phyloP scores from a whole-genome alignment of 2,888 invertebrate species.

The Catocala fraxini region DNA sequence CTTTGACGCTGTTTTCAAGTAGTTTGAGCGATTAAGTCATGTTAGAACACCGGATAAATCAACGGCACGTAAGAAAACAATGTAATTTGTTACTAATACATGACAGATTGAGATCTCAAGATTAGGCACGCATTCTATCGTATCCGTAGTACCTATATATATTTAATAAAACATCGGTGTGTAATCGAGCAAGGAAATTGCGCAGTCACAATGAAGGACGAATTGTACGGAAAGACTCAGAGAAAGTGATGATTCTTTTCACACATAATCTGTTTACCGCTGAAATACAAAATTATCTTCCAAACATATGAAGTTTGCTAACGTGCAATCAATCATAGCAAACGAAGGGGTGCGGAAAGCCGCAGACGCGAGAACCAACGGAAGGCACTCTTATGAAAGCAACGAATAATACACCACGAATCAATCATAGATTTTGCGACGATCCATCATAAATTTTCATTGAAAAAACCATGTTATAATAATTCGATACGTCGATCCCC shows the following conservation, averaged over 20 bases:
- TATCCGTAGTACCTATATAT: constrained; percentile 13
- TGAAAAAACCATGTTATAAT: constrained; percentile 65
- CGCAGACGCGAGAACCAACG: constrained; percentile 77
- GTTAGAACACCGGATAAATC: constrained; percentile 31
- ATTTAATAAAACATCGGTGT: constrained; percentile 43
- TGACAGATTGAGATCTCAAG: constrained; percentile 2
- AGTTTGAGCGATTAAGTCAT: constrained; percentile 35
- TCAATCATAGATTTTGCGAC: constrained; percentile 86
- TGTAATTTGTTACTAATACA: constrained; percentile 16
- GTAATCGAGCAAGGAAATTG: constrained; percentile 68
- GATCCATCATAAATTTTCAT: constrained; percentile 85
- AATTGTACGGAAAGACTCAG: constrained; percentile 61
- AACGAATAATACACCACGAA: constrained; percentile 85
- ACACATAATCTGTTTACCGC: constrained; percentile 85
- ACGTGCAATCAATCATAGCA: constrained; percentile 82
- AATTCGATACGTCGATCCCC: constrained; percentile 52
- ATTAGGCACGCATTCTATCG: background rate
- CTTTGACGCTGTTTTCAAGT: constrained; percentile 45
- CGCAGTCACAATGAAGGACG: constrained; percentile 73
- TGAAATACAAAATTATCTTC: constrained; percentile 87
- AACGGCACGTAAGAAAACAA: constrained; percentile 22
- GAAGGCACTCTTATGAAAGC: constrained; percentile 82
- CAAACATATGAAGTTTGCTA: constrained; percentile 86
- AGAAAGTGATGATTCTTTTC: constrained; percentile 80
- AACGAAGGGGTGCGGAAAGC: constrained; percentile 79